These are phyloP conservation scores for Yponomeuta malinellus DNA, from an alignment of 2,888 invertebrate species.

Conservation along the genomic window DNA sequence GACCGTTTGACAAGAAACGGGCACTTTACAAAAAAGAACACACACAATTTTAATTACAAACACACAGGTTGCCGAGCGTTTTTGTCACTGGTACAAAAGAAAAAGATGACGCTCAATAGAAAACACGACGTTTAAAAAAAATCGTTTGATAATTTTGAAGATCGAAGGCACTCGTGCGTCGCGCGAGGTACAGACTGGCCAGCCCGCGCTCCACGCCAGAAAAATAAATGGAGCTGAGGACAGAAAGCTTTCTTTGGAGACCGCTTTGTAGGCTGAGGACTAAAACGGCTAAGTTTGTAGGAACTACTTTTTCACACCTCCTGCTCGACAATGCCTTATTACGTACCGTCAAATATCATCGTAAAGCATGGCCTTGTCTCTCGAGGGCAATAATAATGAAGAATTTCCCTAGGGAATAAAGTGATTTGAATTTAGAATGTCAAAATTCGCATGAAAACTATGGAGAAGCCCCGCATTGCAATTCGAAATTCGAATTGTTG, in stretches of 20 bases:
- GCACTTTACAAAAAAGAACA: not conserved
- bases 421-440: too few species aligned
- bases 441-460: too few species aligned
- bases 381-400: too few species aligned
- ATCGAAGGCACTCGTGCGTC: constrained; percentile 46
- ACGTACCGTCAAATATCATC: too few species aligned
- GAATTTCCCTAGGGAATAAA: too few species aligned
- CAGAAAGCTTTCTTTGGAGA: not conserved
- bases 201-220: constrained; percentile 20
- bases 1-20: too few species aligned
- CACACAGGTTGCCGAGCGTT: not conserved
- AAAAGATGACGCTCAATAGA: not conserved
- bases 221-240: not conserved
- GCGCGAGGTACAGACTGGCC: constrained; percentile 31
- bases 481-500: too few species aligned
- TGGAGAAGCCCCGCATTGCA: too few species aligned
- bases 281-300: too few species aligned
- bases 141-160: constrained; percentile 18
- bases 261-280: not conserved
- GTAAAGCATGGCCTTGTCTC: too few species aligned
- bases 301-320: too few species aligned
- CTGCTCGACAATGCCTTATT: too few species aligned
- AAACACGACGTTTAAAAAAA: constrained; percentile 19
- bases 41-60: not conserved
- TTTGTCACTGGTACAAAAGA: constrained; percentile 9